A percentile compares a stretch with the other conserved stretches of the same genome.
Evolutionary conservation across 2,113 vertebrate genomes (phyloP).

Genomic region (human): DNA sequence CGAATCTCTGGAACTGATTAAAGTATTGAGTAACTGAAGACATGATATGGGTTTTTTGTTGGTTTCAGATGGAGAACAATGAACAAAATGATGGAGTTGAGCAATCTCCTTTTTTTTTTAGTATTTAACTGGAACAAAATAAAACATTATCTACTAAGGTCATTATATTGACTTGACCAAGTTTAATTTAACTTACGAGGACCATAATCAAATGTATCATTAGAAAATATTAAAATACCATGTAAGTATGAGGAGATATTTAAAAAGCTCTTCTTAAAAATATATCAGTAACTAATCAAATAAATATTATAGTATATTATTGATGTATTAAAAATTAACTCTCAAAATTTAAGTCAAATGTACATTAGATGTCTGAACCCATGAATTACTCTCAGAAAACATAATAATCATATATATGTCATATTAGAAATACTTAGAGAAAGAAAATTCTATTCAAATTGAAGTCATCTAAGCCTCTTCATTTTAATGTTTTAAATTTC

Average conservation of each 20-base stretch:
- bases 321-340: neutral
- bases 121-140: neutral
- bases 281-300: neutral
- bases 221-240: neutral
- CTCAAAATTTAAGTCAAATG: neutral
- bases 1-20: slow-evolving; percentile 19
- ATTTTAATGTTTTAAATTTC: neutral
- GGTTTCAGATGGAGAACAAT: neutral
- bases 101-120: neutral
- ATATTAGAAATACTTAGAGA: neutral
- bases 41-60: neutral
- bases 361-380: neutral
- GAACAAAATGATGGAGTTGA: neutral
- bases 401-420: neutral
- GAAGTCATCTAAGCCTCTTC: neutral
- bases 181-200: neutral
- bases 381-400: neutral
- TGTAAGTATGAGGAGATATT: neutral
- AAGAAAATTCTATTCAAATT: neutral
- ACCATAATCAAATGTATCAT: neutral
- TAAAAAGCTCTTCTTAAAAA: neutral
- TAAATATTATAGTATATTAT: neutral
- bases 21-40: neutral
- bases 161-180: neutral
- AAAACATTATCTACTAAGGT: neutral